These are phyloP conservation scores for Salvelinus sp. DNA, from an alignment of 2,113 vertebrate genomes.

Conservation along the genomic window DNA sequence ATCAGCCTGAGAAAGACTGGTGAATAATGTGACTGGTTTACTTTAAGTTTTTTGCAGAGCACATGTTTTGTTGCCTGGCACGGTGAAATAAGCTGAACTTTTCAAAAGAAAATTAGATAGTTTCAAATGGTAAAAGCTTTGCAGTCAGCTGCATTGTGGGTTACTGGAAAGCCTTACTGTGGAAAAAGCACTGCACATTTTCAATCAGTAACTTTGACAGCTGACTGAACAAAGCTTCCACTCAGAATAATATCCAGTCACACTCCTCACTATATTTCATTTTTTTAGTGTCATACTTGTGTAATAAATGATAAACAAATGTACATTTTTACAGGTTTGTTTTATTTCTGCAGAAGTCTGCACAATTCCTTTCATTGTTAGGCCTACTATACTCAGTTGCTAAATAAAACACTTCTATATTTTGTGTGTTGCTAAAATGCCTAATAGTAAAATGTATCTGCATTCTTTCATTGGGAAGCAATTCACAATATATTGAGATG, in stretches of 20 bases:
- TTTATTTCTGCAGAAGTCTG: constrained; percentile 8
- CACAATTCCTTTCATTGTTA: neutral
- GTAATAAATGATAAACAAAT: constrained; percentile 10
- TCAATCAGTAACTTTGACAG: constrained; percentile 29
- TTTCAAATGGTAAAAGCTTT: constrained; percentile 43
- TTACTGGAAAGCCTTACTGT: constrained; percentile 23
- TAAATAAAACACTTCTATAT: constrained; percentile 15
- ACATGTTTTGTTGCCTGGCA: constrained; percentile 37
- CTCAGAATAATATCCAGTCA: neutral
- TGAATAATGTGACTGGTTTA: constrained; percentile 15
- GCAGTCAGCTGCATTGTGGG: constrained; percentile 36
- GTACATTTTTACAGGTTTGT: too few relatives aligned
- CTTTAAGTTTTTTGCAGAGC: constrained; percentile 33
- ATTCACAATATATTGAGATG: neutral
- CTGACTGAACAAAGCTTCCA: constrained; percentile 18
- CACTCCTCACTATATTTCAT: neutral
- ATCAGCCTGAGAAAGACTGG: constrained; percentile 30
- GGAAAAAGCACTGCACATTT: constrained; percentile 26
- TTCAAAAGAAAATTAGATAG: constrained; percentile 40
- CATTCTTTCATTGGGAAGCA: constrained; percentile 16
- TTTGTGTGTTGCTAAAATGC: constrained; percentile 1
- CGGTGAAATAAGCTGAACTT: constrained; percentile 28
- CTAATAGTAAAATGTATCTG: constrained; percentile 9
- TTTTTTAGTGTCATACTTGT: neutral
- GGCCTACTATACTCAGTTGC: constrained; percentile 6